These are phyloP conservation scores for Hyla sarda DNA, from an alignment of 2,113 vertebrate genomes.

Conservation along the genomic window DNA sequence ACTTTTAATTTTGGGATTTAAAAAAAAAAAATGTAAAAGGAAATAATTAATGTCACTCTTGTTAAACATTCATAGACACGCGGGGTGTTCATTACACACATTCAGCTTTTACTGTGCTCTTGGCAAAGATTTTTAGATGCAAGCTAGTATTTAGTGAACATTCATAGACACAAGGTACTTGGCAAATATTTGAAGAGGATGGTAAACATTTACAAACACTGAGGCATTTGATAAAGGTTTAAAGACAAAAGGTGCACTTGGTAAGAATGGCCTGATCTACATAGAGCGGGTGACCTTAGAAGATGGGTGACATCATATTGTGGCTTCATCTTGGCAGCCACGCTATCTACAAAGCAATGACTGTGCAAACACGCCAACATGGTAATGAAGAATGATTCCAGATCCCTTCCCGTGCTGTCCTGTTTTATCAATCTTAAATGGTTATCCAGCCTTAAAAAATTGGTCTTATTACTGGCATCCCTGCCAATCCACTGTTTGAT, in stretches of 20 bases:
- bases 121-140: constrained; percentile 2
- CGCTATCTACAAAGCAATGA: background rate
- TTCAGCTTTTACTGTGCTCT: background rate
- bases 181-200: constrained; percentile 8
- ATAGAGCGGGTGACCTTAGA: background rate
- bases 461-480: too few species aligned
- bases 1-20: too few species aligned
- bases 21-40: too few species aligned
- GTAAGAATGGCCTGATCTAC: background rate
- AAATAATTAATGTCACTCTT: background rate
- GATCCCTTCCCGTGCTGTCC: too few species aligned
- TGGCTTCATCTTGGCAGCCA: background rate
- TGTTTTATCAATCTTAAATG: too few species aligned
- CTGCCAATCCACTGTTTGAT: too few species aligned
- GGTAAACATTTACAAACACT: constrained; percentile 7
- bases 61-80: background rate
- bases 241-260: background rate
- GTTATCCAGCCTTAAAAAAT: too few species aligned
- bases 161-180: constrained; percentile 1
- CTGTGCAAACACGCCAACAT: background rate
- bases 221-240: background rate
- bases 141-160: background rate
- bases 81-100: background rate
- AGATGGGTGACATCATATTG: background rate
- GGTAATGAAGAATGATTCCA: too few species aligned